Percentiles rank a stretch among this genome's conserved stretches.
phyloP scores from a whole-genome alignment of 2,797 vertebrate genomes.

The Zalophus californianus region DNA sequence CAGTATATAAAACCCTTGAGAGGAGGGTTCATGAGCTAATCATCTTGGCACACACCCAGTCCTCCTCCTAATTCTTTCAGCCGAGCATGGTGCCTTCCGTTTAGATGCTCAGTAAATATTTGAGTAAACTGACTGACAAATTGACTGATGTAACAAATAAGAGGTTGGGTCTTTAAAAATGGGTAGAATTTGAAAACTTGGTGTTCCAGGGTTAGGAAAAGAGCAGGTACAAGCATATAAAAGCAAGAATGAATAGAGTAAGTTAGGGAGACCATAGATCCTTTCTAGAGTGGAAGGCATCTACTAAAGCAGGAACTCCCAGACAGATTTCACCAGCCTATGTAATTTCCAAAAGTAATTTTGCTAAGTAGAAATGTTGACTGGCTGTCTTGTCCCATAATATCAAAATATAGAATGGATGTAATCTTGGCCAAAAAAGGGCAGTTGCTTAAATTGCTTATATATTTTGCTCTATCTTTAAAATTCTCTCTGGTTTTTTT shows the following conservation, averaged over 20 bases:
- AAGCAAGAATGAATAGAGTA: neutral
- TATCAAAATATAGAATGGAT: slow-evolving; percentile 21
- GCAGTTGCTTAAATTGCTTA: slow-evolving; percentile 38
- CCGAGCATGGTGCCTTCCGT: neutral
- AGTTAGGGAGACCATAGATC: neutral
- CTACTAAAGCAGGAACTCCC: neutral
- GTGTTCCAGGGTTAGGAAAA: neutral
- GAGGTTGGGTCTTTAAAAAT: slow-evolving; percentile 2
- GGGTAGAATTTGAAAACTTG: neutral
- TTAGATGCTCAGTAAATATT: slow-evolving; percentile 18
- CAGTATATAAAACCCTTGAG: neutral
- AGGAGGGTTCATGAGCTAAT: neutral
- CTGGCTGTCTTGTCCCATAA: slow-evolving; percentile 49
- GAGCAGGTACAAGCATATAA: neutral
- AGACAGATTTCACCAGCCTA: neutral
- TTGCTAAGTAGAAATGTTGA: slow-evolving; percentile 53
- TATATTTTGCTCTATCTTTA: neutral
- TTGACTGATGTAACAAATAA: neutral
- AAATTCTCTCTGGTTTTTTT: neutral
- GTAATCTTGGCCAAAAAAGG: neutral
- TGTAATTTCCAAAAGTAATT: slow-evolving; percentile 56
- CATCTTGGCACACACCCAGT: neutral
- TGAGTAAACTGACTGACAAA: neutral
- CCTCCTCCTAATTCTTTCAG: neutral
- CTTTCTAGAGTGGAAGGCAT: neutral